phyloP scores from a whole-genome alignment of 2,888 invertebrate genomes.

The Papilio elwesi region DNA sequence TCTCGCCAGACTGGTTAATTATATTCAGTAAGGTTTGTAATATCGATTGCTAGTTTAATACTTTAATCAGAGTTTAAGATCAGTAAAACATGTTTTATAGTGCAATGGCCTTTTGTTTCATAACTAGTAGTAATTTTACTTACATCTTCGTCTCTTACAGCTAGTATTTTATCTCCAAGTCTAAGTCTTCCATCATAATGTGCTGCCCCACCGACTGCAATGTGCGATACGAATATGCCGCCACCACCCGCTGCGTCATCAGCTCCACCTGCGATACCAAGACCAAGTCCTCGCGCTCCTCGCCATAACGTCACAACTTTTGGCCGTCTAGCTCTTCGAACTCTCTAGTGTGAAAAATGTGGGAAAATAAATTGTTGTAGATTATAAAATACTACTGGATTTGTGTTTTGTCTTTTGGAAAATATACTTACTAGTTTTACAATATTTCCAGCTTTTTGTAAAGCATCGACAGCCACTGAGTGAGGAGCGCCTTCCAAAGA shows the following conservation, averaged over 20 bases:
- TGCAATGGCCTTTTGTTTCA: neutral
- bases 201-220: constrained; percentile 79
- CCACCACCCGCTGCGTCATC: constrained; percentile 80
- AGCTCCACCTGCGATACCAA: constrained; percentile 79
- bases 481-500: constrained; percentile 97
- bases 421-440: constrained; percentile 92
- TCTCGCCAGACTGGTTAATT: constrained; percentile 9
- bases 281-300: constrained; percentile 74
- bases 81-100: neutral
- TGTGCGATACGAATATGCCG: constrained; percentile 79
- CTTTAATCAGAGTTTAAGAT: neutral
- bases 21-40: constrained; percentile 2
- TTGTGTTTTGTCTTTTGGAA: neutral
- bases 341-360: constrained; percentile 56
- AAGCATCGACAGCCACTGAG: constrained; percentile 96
- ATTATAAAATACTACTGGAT: no score
- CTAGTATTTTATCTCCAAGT: constrained; percentile 80
- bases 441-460: constrained; percentile 97
- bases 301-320: constrained; percentile 77
- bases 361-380: neutral
- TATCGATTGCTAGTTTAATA: constrained; percentile 1
- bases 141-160: constrained; percentile 79
- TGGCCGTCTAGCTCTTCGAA: constrained; percentile 75
- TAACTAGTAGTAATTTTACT: constrained; percentile 49
- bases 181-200: constrained; percentile 78